Evolutionary conservation across 2,797 vertebrate species (phyloP).

Genomic region (Chelon auratus): DNA sequence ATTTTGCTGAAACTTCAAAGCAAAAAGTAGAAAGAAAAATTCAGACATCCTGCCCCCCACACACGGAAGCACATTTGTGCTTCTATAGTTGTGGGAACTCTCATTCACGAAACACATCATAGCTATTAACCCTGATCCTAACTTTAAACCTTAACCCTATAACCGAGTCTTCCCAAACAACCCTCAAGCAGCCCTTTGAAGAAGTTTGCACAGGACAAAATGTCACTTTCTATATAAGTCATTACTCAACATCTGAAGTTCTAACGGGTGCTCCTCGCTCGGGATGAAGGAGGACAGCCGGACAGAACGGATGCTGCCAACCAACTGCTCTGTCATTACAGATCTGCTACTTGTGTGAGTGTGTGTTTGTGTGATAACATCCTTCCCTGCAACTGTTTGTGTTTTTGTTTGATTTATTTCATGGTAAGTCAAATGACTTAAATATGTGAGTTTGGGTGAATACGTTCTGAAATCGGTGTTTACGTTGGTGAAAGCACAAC

Average conservation of each 20-base stretch:
- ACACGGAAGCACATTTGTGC: constrained; percentile 6
- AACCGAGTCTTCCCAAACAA: constrained; percentile 4
- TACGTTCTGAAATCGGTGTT: background rate
- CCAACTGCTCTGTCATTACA: constrained; percentile 59
- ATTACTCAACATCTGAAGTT: constrained; percentile 32
- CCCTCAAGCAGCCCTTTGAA: constrained; percentile 40
- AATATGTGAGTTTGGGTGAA: background rate
- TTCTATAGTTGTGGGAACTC: constrained; percentile 26
- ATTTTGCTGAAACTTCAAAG: constrained; percentile 65
- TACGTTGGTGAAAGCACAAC: background rate
- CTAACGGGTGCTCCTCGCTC: background rate
- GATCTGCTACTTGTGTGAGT: constrained; percentile 20
- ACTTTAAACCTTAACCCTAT: constrained; percentile 9
- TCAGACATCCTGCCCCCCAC: constrained; percentile 39
- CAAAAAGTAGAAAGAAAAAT: constrained; percentile 44
- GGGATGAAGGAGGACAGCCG: constrained; percentile 32
- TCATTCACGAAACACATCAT: constrained; percentile 14
- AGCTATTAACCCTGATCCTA: constrained; percentile 14
- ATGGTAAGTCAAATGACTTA: constrained; percentile 4
- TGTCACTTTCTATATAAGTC: constrained; percentile 56
- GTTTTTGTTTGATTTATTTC: constrained; percentile 18
- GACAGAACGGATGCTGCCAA: constrained; percentile 31
- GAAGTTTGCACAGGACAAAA: constrained; percentile 1
- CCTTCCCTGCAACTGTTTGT: constrained; percentile 3
- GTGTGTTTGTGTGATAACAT: constrained; percentile 29